A percentile compares a stretch with the other conserved stretches of the same genome.
phyloP scores from a whole-genome alignment of 2,888 invertebrate species.

The Orthonevra nobilis region DNA sequence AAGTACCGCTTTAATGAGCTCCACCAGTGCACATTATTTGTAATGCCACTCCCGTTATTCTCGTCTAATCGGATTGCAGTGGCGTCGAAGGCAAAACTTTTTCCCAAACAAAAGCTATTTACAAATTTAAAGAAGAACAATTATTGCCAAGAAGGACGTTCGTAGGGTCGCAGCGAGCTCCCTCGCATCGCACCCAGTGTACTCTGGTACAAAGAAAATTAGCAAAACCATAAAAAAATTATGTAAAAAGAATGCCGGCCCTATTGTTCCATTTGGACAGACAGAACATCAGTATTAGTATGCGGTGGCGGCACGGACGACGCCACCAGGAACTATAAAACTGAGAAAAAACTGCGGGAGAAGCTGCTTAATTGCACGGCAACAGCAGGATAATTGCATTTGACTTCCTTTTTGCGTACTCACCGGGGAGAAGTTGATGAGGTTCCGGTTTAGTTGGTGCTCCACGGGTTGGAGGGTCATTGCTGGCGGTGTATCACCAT shows the following conservation, averaged over 20 bases:
- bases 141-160: not conserved
- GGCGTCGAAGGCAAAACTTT: not conserved
- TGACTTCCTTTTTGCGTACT: conserved; percentile 40
- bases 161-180: not conserved
- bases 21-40: not conserved
- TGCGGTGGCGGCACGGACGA: too few relatives aligned
- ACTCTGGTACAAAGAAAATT: conserved; percentile 11
- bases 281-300: too few relatives aligned
- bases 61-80: not conserved
- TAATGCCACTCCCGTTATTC: not conserved
- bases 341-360: conserved; percentile 44
- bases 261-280: not conserved
- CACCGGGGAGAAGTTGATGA: not conserved
- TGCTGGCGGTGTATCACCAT: conserved; percentile 13
- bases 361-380: conserved; percentile 54
- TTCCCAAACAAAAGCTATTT: not conserved
- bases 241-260: conserved; percentile 2
- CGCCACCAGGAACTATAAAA: conserved; percentile 20
- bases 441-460: not conserved
- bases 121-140: conserved; percentile 11
- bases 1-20: too few relatives aligned
- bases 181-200: not conserved
- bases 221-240: conserved; percentile 17
- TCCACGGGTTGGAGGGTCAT: too few relatives aligned
- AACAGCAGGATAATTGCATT: conserved; percentile 61